Conservation (phyloP, 1,140 invertebrate species). For the Caerostris extrusa region DNA sequence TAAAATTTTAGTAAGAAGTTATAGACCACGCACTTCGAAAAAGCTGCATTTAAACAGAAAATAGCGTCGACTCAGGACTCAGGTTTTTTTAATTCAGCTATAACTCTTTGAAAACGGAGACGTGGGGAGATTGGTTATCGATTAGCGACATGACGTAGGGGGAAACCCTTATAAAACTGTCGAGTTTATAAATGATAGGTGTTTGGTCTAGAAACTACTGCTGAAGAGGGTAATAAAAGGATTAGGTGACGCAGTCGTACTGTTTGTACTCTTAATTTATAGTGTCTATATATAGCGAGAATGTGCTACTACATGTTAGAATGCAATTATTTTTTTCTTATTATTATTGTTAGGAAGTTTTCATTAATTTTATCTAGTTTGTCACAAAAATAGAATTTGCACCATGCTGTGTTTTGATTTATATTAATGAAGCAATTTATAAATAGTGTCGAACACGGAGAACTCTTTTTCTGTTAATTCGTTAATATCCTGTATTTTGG, state of each 20-base stretch:
- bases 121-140: conserved; percentile 38
- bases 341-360: background rate
- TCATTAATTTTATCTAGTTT: background rate
- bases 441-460: background rate
- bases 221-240: conserved; percentile 32
- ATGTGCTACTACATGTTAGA: background rate
- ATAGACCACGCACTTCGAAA: no score
- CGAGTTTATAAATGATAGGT: background rate
- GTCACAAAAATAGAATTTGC: background rate
- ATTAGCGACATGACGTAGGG: conserved; percentile 14
- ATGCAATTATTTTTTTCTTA: background rate
- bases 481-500: background rate
- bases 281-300: background rate
- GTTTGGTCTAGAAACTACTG: background rate
- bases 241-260: background rate
- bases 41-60: no score
- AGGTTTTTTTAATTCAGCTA: no score
- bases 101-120: background rate
- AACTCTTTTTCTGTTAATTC: background rate
- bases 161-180: conserved; percentile 35
- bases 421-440: background rate
- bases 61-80: no score
- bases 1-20: no score
- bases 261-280: conserved; percentile 1
- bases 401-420: background rate